Conservation (phyloP, 2,888 invertebrate species). For the Diabrotica balteata region DNA sequence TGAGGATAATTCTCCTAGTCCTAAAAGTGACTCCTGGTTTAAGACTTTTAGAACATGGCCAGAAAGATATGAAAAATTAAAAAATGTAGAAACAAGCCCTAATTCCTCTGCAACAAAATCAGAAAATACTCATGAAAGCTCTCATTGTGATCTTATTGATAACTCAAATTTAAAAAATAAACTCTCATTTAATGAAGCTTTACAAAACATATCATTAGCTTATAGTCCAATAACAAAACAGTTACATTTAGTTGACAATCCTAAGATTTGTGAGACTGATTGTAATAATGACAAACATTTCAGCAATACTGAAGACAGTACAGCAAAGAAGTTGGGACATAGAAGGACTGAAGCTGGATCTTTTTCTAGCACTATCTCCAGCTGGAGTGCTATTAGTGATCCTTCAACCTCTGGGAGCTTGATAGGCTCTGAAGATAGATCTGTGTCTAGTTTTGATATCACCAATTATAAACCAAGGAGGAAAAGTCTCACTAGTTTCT, state of each 20-base stretch:
- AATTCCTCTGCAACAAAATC: conserved; percentile 34
- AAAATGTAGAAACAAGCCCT: conserved; percentile 47
- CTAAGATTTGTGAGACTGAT: conserved; percentile 41
- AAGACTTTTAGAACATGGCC: conserved; percentile 65
- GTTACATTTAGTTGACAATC: conserved; percentile 68
- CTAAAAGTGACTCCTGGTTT: conserved; percentile 56
- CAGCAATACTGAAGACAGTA: conserved; percentile 29
- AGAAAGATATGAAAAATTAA: conserved; percentile 59
- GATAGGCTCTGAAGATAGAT: conserved; percentile 55
- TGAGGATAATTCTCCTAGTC: conserved; percentile 25
- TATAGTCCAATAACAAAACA: conserved; percentile 79
- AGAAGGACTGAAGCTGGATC: conserved; percentile 68
- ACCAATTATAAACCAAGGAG: conserved; percentile 64
- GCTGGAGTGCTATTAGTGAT: conserved; percentile 75
- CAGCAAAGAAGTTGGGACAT: conserved; percentile 55
- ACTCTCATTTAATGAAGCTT: conserved; percentile 71
- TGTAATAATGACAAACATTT: conserved; percentile 21
- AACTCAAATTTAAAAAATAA: conserved; percentile 59
- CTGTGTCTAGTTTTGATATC: conserved; percentile 48
- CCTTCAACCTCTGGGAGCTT: conserved; percentile 70
- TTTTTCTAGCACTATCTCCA: conserved; percentile 74
- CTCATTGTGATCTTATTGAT: conserved; percentile 43
- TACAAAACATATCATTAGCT: conserved; percentile 76
- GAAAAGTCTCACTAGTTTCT: conserved; percentile 69
- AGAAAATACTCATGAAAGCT: conserved; percentile 44